Conservation (phyloP, 2,888 invertebrate species). For the Chrysopilus asiliformis region DNA sequence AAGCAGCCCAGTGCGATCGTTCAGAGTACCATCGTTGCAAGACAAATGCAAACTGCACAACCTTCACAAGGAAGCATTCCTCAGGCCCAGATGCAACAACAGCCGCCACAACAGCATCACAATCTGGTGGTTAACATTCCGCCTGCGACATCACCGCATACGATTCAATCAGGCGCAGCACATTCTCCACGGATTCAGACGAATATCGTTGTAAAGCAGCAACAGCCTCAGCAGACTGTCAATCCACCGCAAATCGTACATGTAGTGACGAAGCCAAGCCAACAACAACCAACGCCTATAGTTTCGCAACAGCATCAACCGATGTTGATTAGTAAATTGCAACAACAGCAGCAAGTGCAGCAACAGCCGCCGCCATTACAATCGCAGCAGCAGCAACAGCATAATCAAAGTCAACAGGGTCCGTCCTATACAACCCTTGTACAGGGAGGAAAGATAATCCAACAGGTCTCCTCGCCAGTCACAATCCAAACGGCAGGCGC, state of each 20-base stretch:
- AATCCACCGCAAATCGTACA: slow-evolving; percentile 9
- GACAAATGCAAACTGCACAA: slow-evolving; percentile 16
- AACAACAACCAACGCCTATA: slow-evolving; percentile 6
- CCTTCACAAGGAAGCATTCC: slow-evolving; percentile 6
- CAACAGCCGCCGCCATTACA: slow-evolving; percentile 14
- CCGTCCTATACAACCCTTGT: slow-evolving; percentile 5
- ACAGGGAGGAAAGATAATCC: slow-evolving; percentile 11
- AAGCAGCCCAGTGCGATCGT: slow-evolving; percentile 1
- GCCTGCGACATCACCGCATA: slow-evolving; percentile 25
- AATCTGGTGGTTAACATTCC: slow-evolving; percentile 31
- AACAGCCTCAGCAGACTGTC: slow-evolving; percentile 7
- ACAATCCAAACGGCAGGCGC: slow-evolving; percentile 18
- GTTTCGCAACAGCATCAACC: slow-evolving; percentile 13
- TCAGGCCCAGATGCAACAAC: slow-evolving; percentile 13
- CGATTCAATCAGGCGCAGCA: slow-evolving; percentile 10
- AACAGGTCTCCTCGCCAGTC: slow-evolving; percentile 5
- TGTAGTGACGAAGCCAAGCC: slow-evolving; percentile 9
- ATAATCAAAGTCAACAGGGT: slow-evolving; percentile 13
- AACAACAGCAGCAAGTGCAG: slow-evolving; percentile 14
- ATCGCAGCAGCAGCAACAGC: slow-evolving; percentile 13
- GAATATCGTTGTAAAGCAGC: slow-evolving; percentile 9
- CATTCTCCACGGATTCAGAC: slow-evolving; percentile 23
- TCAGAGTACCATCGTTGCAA: slow-evolving; percentile 2
- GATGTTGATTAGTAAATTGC: slow-evolving; percentile 15
- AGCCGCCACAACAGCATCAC: slow-evolving; percentile 18